Evolutionary conservation across 2,113 vertebrate genomes (phyloP), one percentile per base, ranked within the genome.

Genomic region (Calyptommatus sinebrachiatus): DNA sequence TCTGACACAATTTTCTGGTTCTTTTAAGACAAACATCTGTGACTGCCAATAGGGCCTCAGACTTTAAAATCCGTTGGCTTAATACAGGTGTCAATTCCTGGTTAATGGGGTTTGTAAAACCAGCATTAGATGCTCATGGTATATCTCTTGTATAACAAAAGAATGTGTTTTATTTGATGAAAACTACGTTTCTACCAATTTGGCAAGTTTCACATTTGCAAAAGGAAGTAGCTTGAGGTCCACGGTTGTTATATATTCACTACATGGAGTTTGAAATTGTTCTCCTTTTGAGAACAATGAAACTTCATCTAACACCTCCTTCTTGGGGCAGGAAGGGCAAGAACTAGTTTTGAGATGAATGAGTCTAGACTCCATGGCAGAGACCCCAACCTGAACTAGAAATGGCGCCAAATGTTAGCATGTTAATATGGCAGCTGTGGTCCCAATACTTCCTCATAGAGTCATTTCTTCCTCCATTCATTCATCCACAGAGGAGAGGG

Each of bases 11-110:
- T 5, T 22, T 73, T n/a, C 75, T 62, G 62, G 1, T 45, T 81
- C 77, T 77, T 76, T 84, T 77, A 63, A 66, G 65, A 81, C 53
- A 75, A 77, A 62, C 53, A 69, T 68, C 77, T 65, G 79, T 4
- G 62, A 35, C 31, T 70, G 71, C 60, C 82, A 48, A 57, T 69
- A 82, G 53, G 65, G 75, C 50, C 84, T 83, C 79, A 31, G 7
- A 57, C 77, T 68, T 29, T 60, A 76, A 29, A 70, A 21, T 9
- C 71, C 0, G 45, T 29, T 72, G 73, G 62, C 62, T 62, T 73
- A 41, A 12, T 61, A 69, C 1, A 4, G 74, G 22, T 80, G 76
- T 61, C 53, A 70, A 50, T 11, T 7, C 62, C 74, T 63, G 60
- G 62, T 62, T 46, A 22, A 71, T 62, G 41, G 73, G 57, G 46